These are phyloP conservation scores for Diglossa cyanea DNA, from an alignment of 2,797 vertebrate species.

Conservation along the genomic window DNA sequence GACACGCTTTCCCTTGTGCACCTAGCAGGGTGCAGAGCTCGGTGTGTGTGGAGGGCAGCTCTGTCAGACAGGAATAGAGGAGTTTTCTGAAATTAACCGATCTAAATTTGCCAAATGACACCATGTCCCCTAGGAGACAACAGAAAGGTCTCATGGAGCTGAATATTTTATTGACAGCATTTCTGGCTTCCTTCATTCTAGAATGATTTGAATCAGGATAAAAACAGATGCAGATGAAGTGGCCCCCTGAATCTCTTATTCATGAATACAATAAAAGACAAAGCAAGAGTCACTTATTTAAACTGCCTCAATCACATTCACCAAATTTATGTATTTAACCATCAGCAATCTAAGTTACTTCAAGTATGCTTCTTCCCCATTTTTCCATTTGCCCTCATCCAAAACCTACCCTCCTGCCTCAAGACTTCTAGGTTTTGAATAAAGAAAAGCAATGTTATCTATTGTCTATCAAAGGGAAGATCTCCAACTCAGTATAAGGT, in stretches of 20 bases:
- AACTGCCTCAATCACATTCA: background rate
- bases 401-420: background rate
- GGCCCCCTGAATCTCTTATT: background rate
- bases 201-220: background rate
- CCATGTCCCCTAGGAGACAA: background rate
- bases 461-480: background rate
- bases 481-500: background rate
- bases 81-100: background rate
- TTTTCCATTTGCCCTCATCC: background rate
- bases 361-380: background rate
- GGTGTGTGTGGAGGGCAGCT: background rate
- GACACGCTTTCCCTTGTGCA: background rate
- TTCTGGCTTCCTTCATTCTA: background rate
- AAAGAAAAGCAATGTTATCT: background rate
- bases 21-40: accelerated
- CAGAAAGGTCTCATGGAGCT: background rate
- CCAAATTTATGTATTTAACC: background rate
- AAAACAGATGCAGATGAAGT: background rate
- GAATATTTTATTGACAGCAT: background rate
- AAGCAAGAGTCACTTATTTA: background rate
- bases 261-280: background rate
- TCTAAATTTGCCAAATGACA: background rate
- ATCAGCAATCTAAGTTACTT: background rate
- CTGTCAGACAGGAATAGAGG: background rate
- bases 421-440: background rate